phyloP scores from a whole-genome alignment of 2,888 invertebrate species.

The Dorcus parallelipipedus region DNA sequence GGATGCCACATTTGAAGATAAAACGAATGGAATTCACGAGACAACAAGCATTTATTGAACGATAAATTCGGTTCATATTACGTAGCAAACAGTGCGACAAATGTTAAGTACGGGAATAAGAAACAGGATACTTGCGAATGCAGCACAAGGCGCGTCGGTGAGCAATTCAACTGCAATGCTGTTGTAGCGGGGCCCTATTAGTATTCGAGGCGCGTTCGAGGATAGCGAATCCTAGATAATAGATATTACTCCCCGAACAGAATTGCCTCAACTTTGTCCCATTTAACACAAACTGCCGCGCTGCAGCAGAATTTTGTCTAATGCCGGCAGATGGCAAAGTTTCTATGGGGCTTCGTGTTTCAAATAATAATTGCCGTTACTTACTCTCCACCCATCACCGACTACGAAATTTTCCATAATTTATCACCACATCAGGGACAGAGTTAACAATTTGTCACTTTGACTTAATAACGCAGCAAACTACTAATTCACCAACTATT shows the following conservation, averaged over 20 bases:
- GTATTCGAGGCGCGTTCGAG: neutral
- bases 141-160: neutral
- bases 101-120: too few species aligned
- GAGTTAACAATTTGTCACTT: too few species aligned
- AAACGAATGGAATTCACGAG: too few species aligned
- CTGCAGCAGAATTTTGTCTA: neutral
- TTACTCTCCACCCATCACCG: neutral
- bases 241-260: constrained; percentile 1
- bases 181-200: neutral
- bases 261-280: constrained; percentile 2
- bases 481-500: too few species aligned
- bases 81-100: too few species aligned
- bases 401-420: too few species aligned
- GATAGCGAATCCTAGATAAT: constrained; percentile 1
- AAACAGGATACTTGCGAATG: too few species aligned
- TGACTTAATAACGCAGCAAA: too few species aligned
- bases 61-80: too few species aligned
- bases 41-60: too few species aligned
- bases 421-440: too few species aligned
- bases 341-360: neutral
- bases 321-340: constrained; percentile 1
- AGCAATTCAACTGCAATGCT: neutral
- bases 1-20: too few species aligned
- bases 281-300: neutral
- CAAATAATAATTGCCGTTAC: neutral